Base-by-base conservation (phyloP, 2,888 invertebrate species). In the Anoncus sp. region DNA sequence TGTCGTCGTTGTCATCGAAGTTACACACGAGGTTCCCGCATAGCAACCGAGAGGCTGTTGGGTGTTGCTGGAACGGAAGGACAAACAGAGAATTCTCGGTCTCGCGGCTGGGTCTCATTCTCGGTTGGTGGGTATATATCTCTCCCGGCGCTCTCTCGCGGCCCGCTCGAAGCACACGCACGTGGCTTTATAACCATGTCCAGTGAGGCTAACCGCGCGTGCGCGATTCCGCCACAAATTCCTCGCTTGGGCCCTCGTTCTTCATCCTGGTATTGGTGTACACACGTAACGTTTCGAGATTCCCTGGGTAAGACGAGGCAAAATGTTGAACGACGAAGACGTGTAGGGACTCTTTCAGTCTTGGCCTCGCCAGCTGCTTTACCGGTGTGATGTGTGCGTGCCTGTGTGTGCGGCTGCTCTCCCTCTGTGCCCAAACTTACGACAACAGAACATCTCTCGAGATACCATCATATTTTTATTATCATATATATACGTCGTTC, bases 11-110 rank as follows among this genome's bases (percentile, higher is more conserved):
- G 79, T 74, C 75, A 73, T 72, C 57, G 60, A 49, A 66, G 69
- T 53, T 27, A 57, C 60, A 53, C 62, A 24, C 45, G 16, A 67
- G 5, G 5, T 67, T 84, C 86, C 84, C 87, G 89, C 89, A 88
- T 89, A 88, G 89, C 89, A 89, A 89, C 89, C 82, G 77, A 65
- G 71, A 49, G 55, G 72, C 60, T 70, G 60, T 47, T 72, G 69
- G 67, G 60, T 67, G 53, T 53, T 71, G 76, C 43, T 77, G 80
- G 82, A 78, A 81, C 81, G 83, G 84, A 83, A 83, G 86, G 84
- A 85, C 85, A 85, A 83, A 84, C 83, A 85, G 80, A 77, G 74
- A 65, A 71, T 70, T 75, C 70, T 63, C 55, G 47, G 18, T 62
- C 60, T 62, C 45, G n/a, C n/a, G 62, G 14, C 24, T 43, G 45